Base-by-base conservation (phyloP, 2,888 invertebrate genomes). In the Congeria kusceri region DNA sequence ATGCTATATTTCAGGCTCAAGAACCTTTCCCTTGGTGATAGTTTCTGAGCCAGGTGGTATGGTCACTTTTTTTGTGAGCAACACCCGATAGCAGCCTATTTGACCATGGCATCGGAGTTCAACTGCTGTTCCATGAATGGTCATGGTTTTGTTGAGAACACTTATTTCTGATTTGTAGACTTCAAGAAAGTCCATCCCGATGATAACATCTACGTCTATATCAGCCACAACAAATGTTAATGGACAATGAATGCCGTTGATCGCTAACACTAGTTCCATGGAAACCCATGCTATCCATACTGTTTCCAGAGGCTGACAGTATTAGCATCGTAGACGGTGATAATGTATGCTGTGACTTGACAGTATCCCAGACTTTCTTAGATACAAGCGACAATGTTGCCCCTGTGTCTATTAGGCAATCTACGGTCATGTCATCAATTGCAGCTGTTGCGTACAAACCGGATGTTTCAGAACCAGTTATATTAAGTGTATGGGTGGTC, bases 391-490 rank as follows among this genome's bases (percentile, higher is more conserved):
- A 29, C 15, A 70, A 15, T n/a, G 62, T 62, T 62, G 69, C 69
- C 29, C 62, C 70, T n/a, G 70, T 62, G 62, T 70, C 70, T 27
- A 68, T 20, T 27, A 68, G 47, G 47, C 68, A 68, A n/a, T 46
- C 44, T 47, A 46, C 61, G 58, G 1, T 25, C 46, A 46, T 11
- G 15, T 56, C 65, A 29, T 66, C 9, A 20, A 66, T 27, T 56
- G 20, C 20, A 29, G 56, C 65, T 53, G 9, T 28, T 56, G 29
- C 65, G 53, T n/a, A 56, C 18, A 66, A 23, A 1, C 65, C 65
- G 28, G 65, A 25, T 9, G 32, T 32, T 20, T 27, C 4, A 11
- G 7, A 9, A 47, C 65, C 39, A 1, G 56, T 56, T 5, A 23
- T 27, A n/a, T 66, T 56, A 20, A 66, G 20, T 23, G 29, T 66